Base-by-base conservation (phyloP, 2,797 vertebrate genomes). In the Myiotriccus ornatus region DNA sequence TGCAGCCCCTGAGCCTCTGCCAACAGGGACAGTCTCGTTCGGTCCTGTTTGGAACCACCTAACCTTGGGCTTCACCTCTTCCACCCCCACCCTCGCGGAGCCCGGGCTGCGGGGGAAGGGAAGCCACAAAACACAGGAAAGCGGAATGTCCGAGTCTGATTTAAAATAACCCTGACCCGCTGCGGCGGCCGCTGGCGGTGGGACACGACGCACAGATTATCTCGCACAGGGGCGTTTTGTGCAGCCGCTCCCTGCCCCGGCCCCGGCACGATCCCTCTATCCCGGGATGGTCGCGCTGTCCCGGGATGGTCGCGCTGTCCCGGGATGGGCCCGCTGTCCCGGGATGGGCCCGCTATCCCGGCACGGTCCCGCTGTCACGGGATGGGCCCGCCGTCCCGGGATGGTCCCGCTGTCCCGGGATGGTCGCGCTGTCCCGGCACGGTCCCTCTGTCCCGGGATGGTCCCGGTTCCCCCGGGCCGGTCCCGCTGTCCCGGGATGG, bases 121-220 rank as follows among this genome's bases (percentile, higher is more conserved):
- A 73, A 87, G 39, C 88, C 83, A 32, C 84, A 37, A 46, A 91
- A 69, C 65, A 56, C 75, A 49, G 84, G 84, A 60, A 87, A 94
- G 68, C n/a, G 28, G 84, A 89, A 92, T 6, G 69, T 39, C 71
- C 52, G 43, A 62, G 43, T 28, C 78, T 37, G 7, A 60, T 56
- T 88, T 47, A 34, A 67, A 91, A 64, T 27, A 65, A 18, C 74
- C 83, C 79, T 39, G 88, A 50, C 71, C 74, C 12, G 55, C 71
- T 30, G 62, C 55, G 60, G 89, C 1, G 76, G 15, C 34, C 10
- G 73, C 49, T 22, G 6, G 18, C 82, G 22, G 25, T 0, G 55
- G 44, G 7, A 43, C 76, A 65, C 28, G 4, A 13, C 90, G 37
- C 56, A 9, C 46, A 55, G 53, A 63, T 35, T 7, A 18, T 14